phyloP scores from a whole-genome alignment of 2,113 vertebrate genomes.

The Ictidomys tridecemlineatus region DNA sequence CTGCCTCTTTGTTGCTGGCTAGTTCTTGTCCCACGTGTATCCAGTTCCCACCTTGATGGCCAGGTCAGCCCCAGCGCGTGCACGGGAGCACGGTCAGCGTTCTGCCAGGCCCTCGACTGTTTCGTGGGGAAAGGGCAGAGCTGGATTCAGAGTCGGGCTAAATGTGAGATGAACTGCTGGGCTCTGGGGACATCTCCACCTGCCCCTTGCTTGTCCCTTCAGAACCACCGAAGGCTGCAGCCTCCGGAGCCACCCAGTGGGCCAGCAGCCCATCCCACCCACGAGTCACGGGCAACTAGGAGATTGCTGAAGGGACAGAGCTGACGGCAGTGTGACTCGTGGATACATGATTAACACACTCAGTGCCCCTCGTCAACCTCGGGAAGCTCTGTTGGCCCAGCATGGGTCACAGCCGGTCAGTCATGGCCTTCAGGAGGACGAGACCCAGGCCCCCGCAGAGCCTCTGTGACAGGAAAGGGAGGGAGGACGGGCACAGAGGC shows the following conservation, averaged over 20 bases:
- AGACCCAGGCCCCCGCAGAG: neutral
- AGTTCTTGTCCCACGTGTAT: neutral
- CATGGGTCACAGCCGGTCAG: neutral
- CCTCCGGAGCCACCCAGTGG: neutral
- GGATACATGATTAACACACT: no score
- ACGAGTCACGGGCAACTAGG: neutral
- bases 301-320: neutral
- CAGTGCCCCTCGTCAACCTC: neutral
- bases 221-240: neutral
- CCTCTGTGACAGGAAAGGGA: neutral
- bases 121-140: neutral
- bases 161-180: neutral
- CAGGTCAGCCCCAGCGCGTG: no score
- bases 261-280: neutral
- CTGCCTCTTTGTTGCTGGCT: neutral
- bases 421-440: neutral
- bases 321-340: neutral
- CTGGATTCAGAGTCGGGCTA: neutral
- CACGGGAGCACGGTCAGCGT: rapidly evolving
- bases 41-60: neutral
- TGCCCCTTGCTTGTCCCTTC: neutral
- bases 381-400: neutral
- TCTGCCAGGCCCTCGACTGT: neutral
- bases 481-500: neutral
- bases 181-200: neutral